Evolutionary conservation across 2,113 vertebrate genomes (phyloP).

Genomic region (Tachysurus vachellii): DNA sequence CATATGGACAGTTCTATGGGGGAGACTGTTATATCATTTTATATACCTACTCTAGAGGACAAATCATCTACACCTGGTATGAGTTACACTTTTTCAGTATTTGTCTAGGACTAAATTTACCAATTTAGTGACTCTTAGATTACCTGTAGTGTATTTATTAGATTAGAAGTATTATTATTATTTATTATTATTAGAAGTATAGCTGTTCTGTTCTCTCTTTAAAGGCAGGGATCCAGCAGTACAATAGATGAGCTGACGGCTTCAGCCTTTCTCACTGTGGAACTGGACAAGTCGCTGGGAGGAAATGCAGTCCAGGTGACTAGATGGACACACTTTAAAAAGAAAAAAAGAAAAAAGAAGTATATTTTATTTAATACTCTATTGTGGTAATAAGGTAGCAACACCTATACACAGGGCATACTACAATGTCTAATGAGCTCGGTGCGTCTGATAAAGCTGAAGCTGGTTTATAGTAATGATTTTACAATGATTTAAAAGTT

Average conservation of each 20-base stretch:
- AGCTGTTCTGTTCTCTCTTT: not conserved
- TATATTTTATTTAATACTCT: not conserved
- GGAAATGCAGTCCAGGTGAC: constrained; percentile 84
- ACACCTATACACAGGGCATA: not conserved
- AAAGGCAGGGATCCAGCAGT: constrained; percentile 84
- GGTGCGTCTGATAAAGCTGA: not conserved
- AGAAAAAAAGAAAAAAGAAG: not conserved
- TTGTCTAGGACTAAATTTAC: not conserved
- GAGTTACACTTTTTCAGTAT: not conserved
- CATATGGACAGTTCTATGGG: constrained; percentile 85
- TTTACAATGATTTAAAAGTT: not conserved
- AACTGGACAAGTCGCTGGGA: constrained; percentile 81
- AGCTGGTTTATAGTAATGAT: not conserved
- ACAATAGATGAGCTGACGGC: constrained; percentile 84
- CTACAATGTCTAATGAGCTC: not conserved
- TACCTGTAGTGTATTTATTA: not conserved
- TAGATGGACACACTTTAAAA: not conserved
- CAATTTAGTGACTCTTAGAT: not conserved
- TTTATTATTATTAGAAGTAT: too few species aligned
- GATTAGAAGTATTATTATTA: too few species aligned
- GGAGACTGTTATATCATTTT: constrained; percentile 93
- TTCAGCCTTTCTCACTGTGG: constrained; percentile 88
- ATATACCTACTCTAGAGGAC: constrained; percentile 81
- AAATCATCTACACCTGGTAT: constrained; percentile 92
- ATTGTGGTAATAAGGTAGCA: not conserved